A percentile compares a stretch with the other conserved stretches of the same genome.
phyloP scores from a whole-genome alignment of 1,140 invertebrate species.

The Reticulitermes speratus region DNA sequence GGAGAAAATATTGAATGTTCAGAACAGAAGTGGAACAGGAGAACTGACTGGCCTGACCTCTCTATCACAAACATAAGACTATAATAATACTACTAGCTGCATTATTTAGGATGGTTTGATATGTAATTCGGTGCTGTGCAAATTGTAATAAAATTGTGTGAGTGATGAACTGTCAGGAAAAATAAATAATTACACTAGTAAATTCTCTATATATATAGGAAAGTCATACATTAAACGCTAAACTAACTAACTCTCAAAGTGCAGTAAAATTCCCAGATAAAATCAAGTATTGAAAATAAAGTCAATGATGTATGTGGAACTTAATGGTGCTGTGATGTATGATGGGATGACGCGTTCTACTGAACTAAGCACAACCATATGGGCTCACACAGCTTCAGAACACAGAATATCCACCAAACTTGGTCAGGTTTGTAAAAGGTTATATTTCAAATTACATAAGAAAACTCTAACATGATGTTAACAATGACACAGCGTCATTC shows the following conservation, averaged over 20 bases:
- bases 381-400: neutral
- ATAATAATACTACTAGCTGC: slow-evolving; percentile 10
- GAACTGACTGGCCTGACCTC: neutral
- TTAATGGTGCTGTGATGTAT: neutral
- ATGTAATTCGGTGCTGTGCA: slow-evolving; percentile 2
- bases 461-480: too few relatives aligned
- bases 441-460: neutral
- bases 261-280: neutral
- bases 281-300: neutral
- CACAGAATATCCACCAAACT: neutral
- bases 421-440: neutral
- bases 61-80: neutral
- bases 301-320: neutral
- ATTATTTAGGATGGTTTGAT: neutral
- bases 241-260: neutral
- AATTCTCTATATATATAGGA: neutral
- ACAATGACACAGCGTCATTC: too few relatives aligned
- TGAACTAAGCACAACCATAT: neutral
- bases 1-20: neutral
- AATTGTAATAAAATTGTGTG: slow-evolving; percentile 10
- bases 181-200: slow-evolving; percentile 8
- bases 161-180: neutral
- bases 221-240: slow-evolving; percentile 1
- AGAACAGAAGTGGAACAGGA: neutral
- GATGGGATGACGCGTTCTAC: neutral